Evolutionary conservation across 1,140 invertebrate species (phyloP), one percentile per base, ranked within the genome.

Genomic region (Orchesella cincta): DNA sequence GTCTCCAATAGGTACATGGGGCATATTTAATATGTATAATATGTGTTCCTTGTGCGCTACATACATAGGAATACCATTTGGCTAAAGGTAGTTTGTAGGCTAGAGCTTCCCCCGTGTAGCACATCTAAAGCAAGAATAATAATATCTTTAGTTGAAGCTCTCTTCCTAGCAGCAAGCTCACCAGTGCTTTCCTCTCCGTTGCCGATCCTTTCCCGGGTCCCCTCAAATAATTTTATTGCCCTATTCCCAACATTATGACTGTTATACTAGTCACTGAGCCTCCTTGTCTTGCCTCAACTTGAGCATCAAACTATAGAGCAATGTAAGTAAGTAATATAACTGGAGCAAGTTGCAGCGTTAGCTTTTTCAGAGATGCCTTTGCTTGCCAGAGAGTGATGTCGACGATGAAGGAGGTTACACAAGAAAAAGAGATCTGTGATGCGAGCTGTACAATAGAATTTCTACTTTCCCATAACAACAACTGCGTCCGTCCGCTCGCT

Each of bases 191-290:
- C n/a, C 39, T 46, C 39, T 46, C 18, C 39, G 18, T n/a, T n/a
- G n/a, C 39, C 18, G 39, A 46, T 46, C 39, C 39, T 46, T 46
- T 46, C 39, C 39, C 39, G 39, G 39, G 52, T 26, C 23, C 23
- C 52, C 52, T n/a, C 3, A 57, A 57, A 57, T 57, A 57, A 57
- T 57, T 57, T 57, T 57, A 57, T 57, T 57, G 23, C 52, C 52
- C 52, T n/a, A 57, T 23, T 57, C 52, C 23, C 52, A 57, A 57
- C 52, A 57, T 57, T 57, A 57, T 57, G 52, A 57, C 52, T 26
- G 3, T 26, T 57, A 57, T n/a, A 57, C 39, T 46, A 5, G 39
- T 46, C 39, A 8, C 39, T 46, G n/a, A n/a, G n/a, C n/a, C n/a
- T n/a, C n/a, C n/a, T n/a, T n/a, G n/a, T n/a, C n/a, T n/a, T n/a